Evolutionary conservation across 1,140 invertebrate genomes (phyloP).

Genomic region (Drosophila kikkawai): DNA sequence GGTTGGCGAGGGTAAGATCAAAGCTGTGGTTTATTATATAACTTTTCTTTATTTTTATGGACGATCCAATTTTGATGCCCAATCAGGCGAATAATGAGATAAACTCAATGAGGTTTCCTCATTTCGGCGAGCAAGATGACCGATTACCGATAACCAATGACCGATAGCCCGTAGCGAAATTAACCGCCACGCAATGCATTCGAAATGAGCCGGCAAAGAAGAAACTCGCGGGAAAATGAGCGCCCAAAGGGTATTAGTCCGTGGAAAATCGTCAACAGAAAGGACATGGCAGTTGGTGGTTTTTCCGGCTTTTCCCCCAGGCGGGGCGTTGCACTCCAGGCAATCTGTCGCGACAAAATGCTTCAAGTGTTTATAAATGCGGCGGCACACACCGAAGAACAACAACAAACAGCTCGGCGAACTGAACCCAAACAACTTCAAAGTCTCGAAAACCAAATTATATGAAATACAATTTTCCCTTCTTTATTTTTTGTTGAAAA

Average conservation of each 20-base stretch:
- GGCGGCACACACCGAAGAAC: constrained; percentile 31
- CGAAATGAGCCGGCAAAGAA: constrained; percentile 46
- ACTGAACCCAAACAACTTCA: constrained; percentile 55
- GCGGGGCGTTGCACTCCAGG: constrained; percentile 26
- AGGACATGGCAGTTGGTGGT: constrained; percentile 4
- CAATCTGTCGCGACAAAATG: constrained; percentile 44
- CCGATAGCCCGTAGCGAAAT: constrained; percentile 51
- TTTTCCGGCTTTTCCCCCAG: background rate
- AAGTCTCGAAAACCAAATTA: constrained; percentile 55
- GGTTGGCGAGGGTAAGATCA: constrained; percentile 51
- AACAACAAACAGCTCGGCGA: constrained; percentile 29
- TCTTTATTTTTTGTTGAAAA: constrained; percentile 21
- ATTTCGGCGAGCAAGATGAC: background rate
- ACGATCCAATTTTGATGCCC: constrained; percentile 71
- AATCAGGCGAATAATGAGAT: constrained; percentile 79
- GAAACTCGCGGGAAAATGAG: constrained; percentile 16
- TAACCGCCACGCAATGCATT: constrained; percentile 62
- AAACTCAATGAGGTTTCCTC: constrained; percentile 40
- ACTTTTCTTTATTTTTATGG: constrained; percentile 77
- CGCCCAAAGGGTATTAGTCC: constrained; percentile 17
- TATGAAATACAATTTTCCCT: constrained; percentile 40
- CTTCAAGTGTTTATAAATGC: constrained; percentile 49
- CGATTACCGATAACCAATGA: constrained; percentile 46
- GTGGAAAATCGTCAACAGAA: constrained; percentile 52
- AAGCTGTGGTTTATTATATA: constrained; percentile 68